Conservation (phyloP, 2,797 vertebrate genomes). For the Amblyraja radiata region DNA sequence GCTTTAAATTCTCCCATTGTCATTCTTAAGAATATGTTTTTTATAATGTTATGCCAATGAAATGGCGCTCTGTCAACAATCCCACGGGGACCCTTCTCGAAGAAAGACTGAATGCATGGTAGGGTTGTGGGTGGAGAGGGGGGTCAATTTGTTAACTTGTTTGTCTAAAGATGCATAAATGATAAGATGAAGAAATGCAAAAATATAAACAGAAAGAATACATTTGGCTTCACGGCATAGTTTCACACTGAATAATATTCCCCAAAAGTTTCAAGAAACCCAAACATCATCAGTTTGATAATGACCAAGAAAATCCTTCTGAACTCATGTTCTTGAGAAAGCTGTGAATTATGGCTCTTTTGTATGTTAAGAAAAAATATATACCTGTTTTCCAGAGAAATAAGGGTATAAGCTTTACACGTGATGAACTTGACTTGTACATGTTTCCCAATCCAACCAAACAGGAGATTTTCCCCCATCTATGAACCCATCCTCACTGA, state of each 20-base stretch:
- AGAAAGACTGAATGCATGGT: not conserved
- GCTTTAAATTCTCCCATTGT: too few species aligned
- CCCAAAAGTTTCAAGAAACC: not conserved
- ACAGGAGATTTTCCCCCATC: not conserved
- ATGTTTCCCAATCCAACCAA: not conserved
- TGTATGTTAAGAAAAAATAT: not conserved
- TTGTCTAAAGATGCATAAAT: not conserved
- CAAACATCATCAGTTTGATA: not conserved
- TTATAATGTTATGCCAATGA: not conserved
- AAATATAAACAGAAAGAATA: not conserved
- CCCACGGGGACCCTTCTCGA: not conserved
- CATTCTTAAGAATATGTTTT: not conserved
- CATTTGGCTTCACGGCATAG: not conserved
- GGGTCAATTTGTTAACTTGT: not conserved
- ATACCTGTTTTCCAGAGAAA: not conserved
- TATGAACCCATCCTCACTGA: constrained; percentile 20
- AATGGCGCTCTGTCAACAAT: not conserved
- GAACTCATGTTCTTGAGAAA: not conserved
- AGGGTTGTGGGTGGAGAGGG: not conserved
- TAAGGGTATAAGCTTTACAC: not conserved
- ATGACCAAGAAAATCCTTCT: not conserved
- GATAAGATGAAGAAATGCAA: not conserved
- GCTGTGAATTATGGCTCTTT: not conserved
- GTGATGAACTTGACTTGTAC: not conserved
- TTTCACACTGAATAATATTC: not conserved